Percentiles rank a stretch among this genome's conserved stretches.
Evolutionary conservation across 2,888 invertebrate species (phyloP).

Genomic region (Allolobophora icterica): DNA sequence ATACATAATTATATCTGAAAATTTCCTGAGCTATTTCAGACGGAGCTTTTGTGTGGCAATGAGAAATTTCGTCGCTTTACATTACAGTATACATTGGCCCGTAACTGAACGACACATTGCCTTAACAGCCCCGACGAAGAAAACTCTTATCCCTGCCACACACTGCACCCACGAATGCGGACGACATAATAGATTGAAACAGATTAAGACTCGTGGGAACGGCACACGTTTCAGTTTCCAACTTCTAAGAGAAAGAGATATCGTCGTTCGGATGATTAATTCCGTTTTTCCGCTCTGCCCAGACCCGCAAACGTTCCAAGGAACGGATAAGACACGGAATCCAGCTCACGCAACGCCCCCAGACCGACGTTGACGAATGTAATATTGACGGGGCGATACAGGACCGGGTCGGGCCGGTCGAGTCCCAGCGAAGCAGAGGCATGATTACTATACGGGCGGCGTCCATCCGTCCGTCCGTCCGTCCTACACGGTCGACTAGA

Average conservation of each 20-base stretch:
- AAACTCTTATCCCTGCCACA: neutral
- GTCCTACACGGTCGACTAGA: neutral
- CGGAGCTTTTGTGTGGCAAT: neutral
- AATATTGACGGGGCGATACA: neutral
- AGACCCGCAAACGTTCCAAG: neutral
- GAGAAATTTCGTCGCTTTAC: neutral
- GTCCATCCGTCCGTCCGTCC: too few relatives aligned
- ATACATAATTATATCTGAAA: too few relatives aligned
- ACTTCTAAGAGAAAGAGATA: neutral
- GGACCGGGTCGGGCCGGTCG: neutral
- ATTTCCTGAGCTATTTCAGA: neutral
- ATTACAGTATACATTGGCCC: neutral
- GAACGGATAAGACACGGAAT: conserved; percentile 1
- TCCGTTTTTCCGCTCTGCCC: neutral
- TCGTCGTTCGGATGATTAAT: neutral
- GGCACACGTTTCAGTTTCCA: neutral
- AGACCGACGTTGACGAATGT: conserved; percentile 1
- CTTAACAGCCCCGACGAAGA: neutral
- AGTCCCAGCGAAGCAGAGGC: neutral
- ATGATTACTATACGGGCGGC: neutral
- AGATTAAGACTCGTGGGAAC: conserved; percentile 1
- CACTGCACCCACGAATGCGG: neutral
- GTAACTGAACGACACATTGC: neutral
- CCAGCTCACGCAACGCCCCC: neutral
- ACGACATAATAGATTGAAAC: conserved; percentile 1